Evolutionary conservation across 2,888 invertebrate genomes (phyloP).

Genomic region (Leucoma salicis): DNA sequence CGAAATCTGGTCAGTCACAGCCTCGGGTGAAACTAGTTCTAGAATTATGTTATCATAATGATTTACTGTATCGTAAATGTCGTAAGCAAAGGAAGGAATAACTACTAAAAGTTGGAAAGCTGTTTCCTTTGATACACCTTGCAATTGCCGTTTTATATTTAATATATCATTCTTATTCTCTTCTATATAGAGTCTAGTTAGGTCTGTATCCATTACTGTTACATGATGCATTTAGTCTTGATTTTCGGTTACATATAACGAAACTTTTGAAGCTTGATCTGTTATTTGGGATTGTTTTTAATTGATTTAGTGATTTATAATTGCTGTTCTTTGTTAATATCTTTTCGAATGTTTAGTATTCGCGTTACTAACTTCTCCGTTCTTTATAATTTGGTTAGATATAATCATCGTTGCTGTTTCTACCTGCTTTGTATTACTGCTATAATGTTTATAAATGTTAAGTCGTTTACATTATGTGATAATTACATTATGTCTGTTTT

Average conservation of each 20-base stretch:
- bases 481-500: too few species aligned
- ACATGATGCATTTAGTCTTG: not conserved
- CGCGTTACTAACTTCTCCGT: too few species aligned
- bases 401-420: slow-evolving; percentile 6
- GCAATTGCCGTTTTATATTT: slow-evolving; percentile 15
- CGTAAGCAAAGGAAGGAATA: slow-evolving; percentile 36
- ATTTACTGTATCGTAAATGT: slow-evolving; percentile 30
- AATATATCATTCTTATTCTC: slow-evolving; percentile 12
- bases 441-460: too few species aligned
- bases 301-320: slow-evolving; percentile 6
- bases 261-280: slow-evolving; percentile 47
- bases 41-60: slow-evolving; percentile 30
- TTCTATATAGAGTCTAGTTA: slow-evolving; percentile 4
- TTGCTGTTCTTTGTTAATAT: not conserved
- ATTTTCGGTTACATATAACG: slow-evolving; percentile 40
- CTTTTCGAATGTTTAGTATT: not conserved
- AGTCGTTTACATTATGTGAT: too few species aligned
- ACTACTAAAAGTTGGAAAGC: slow-evolving; percentile 53
- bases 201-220: not conserved
- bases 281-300: slow-evolving; percentile 29
- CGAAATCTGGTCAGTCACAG: slow-evolving; percentile 35
- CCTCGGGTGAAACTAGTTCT: slow-evolving; percentile 30
- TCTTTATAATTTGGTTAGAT: not conserved
- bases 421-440: slow-evolving; percentile 1
- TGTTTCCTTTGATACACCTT: slow-evolving; percentile 22